Conservation (phyloP, 2,888 invertebrate genomes). For the Willowsia nigromaculata region DNA sequence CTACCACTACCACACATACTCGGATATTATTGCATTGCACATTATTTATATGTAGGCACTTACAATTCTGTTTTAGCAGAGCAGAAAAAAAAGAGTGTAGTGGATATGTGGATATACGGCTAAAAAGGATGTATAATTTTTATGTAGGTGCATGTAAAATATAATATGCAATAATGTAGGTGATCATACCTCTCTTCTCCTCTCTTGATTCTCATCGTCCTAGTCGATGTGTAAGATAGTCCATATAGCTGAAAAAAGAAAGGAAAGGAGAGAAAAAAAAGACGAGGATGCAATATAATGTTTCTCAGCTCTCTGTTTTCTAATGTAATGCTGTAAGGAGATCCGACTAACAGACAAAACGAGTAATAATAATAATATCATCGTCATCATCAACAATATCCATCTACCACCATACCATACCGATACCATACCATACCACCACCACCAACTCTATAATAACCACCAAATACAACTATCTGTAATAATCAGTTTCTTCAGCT, state of each 20-base stretch:
- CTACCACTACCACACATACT: not conserved
- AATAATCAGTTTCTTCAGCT: constrained; percentile 44
- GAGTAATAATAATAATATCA: constrained; percentile 55
- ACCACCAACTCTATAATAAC: constrained; percentile 32
- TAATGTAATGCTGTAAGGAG: constrained; percentile 43
- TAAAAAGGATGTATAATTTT: constrained; percentile 37
- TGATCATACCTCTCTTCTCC: constrained; percentile 36
- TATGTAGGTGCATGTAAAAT: constrained; percentile 51
- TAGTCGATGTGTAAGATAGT: constrained; percentile 18
- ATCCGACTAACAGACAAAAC: constrained; percentile 64
- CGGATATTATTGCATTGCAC: not conserved
- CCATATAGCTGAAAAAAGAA: constrained; percentile 9
- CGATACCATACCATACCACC: not conserved
- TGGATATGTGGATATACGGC: not conserved
- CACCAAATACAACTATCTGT: constrained; percentile 47
- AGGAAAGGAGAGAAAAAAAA: not conserved
- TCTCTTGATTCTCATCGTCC: not conserved
- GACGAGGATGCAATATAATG: constrained; percentile 26
- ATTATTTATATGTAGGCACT: not conserved
- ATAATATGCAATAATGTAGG: constrained; percentile 40
- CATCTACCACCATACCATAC: constrained; percentile 54
- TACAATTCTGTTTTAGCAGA: not conserved
- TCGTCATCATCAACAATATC: constrained; percentile 56
- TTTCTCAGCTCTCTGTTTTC: constrained; percentile 2
- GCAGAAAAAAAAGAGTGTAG: not conserved